These are phyloP conservation scores for Eretmochelys imbricata DNA, from an alignment of 2,113 vertebrate species.

Conservation along the genomic window DNA sequence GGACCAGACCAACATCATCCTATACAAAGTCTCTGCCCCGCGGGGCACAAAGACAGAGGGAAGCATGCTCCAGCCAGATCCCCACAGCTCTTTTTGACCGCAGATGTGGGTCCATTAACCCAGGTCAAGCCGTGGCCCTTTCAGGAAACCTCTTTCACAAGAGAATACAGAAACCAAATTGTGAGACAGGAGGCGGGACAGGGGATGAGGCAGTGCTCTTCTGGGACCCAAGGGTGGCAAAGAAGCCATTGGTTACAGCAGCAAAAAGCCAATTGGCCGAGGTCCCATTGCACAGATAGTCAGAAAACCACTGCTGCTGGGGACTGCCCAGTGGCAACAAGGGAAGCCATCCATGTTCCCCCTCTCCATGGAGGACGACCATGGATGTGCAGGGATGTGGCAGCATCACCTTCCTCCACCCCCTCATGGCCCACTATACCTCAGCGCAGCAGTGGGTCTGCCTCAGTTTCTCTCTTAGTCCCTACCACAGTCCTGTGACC, in stretches of 20 bases:
- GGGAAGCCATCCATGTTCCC: not conserved
- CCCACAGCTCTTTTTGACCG: not conserved
- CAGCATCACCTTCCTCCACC: not conserved
- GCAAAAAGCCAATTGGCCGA: not conserved
- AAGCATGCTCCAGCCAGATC: not conserved
- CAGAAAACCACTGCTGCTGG: not conserved
- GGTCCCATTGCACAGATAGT: too few relatives aligned
- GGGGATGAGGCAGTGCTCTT: not conserved
- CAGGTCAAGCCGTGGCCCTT: not conserved
- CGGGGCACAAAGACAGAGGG: too few relatives aligned
- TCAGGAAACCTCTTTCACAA: not conserved
- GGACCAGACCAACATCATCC: not conserved
- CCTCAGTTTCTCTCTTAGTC: not conserved
- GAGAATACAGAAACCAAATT: not conserved
- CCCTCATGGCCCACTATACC: too few relatives aligned
- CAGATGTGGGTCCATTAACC: too few relatives aligned
- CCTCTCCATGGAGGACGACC: not conserved
- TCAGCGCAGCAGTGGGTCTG: not conserved
- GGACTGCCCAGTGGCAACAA: not conserved
- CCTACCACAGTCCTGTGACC: not conserved
- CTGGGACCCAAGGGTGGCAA: not conserved
- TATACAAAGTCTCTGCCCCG: not conserved
- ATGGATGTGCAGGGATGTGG: not conserved
- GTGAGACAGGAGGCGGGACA: not conserved
- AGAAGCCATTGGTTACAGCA: not conserved